Conservation (phyloP, 1,140 invertebrate genomes). For the Meloidogyne hapla region DNA sequence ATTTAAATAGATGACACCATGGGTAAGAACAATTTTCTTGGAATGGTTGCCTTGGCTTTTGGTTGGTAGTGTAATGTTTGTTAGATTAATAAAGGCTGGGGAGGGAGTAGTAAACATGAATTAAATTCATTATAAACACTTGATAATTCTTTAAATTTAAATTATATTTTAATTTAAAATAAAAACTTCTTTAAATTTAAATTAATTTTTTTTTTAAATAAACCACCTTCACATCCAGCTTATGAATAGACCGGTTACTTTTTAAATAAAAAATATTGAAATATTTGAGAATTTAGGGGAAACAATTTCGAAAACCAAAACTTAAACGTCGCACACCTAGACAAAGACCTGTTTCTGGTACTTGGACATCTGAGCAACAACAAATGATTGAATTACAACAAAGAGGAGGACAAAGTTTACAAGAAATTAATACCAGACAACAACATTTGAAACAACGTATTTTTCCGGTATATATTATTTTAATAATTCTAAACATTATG, state of each 20-base stretch:
- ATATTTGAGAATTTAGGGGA: conserved; percentile 5
- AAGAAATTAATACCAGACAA: conserved; percentile 3
- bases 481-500: background rate
- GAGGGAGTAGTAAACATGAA: too few relatives aligned
- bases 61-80: too few relatives aligned
- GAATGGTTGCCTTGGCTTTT: conserved; percentile 93
- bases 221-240: too few relatives aligned
- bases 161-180: too few relatives aligned
- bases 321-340: conserved; percentile 8
- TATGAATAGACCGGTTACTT: conserved; percentile 80
- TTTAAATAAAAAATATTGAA: background rate
- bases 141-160: too few relatives aligned
- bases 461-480: conserved; percentile 7
- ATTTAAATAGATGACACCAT: conserved; percentile 62
- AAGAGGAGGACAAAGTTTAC: background rate
- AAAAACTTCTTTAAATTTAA: too few relatives aligned
- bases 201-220: too few relatives aligned
- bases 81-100: too few relatives aligned
- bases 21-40: conserved; percentile 84
- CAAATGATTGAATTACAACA: background rate
- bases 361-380: background rate
- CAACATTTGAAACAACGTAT: conserved; percentile 22
- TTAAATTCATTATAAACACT: too few relatives aligned
- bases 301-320: conserved; percentile 42
- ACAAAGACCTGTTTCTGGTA: background rate